Evolutionary conservation across 2,797 vertebrate species (phyloP).

Genomic region (Lates japonicus): DNA sequence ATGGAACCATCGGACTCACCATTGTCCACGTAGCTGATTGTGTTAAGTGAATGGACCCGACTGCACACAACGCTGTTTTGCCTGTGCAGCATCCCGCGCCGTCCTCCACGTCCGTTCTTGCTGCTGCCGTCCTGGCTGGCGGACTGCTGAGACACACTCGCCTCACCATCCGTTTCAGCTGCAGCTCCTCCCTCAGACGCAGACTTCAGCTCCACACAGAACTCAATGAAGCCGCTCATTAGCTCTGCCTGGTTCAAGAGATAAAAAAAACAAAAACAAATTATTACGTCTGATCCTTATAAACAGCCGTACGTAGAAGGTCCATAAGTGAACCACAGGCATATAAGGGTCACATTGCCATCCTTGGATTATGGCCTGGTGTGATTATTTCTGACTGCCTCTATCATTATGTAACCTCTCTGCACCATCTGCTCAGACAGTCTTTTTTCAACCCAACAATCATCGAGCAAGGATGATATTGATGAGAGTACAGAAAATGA

Average conservation of each 20-base stretch:
- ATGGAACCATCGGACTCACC: constrained; percentile 81
- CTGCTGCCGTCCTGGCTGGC: constrained; percentile 31
- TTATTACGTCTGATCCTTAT: background rate
- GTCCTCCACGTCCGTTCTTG: constrained; percentile 74
- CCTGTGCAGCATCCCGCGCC: constrained; percentile 86
- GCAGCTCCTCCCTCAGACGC: constrained; percentile 67
- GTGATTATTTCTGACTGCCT: constrained; percentile 36
- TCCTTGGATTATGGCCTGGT: constrained; percentile 33
- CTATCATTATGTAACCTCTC: constrained; percentile 43
- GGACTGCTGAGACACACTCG: constrained; percentile 48
- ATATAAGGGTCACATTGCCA: background rate
- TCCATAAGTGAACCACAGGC: constrained; percentile 8
- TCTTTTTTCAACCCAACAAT: constrained; percentile 16
- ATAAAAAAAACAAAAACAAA: background rate
- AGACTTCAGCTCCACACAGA: constrained; percentile 91
- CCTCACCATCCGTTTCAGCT: constrained; percentile 66
- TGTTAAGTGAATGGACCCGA: constrained; percentile 90
- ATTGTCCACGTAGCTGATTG: constrained; percentile 94
- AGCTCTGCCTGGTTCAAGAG: constrained; percentile 88
- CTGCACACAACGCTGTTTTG: constrained; percentile 92
- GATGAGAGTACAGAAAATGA: background rate
- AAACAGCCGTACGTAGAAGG: constrained; percentile 11
- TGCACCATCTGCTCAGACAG: constrained; percentile 39
- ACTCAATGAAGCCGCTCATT: constrained; percentile 95
- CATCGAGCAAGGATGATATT: background rate